Base-by-base conservation (phyloP, 2,888 invertebrate genomes). In the Eupithecia tripunctaria region DNA sequence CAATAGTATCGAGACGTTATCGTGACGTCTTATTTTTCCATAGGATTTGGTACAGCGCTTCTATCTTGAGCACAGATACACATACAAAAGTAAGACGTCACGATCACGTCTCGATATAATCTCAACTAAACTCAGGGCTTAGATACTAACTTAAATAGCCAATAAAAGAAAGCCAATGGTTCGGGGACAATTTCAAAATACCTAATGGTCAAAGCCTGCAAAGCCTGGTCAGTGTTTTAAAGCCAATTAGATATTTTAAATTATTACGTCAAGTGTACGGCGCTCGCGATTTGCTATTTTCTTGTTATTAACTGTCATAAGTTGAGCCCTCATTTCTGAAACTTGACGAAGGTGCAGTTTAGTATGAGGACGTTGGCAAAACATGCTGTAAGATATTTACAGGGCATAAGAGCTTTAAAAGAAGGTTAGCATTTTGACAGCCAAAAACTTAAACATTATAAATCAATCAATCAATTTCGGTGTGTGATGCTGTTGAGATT, bases 291-390 rank as follows among this genome's bases (percentile, higher is more conserved):
- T 74, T 69, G 69, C 67, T 62, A 75, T 72, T 67, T 70, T 75
- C 75, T 75, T 75, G 72, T 72, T 75, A 62, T 67, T 75, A 68
- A 74, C 70, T 70, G 72, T 75, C 75, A 72, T 70, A 60, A 75
- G 75, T 75, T 75, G 75, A 72, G 75, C 72, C 70, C 72, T 75
- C 75, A 75, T 65, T 75, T 75, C 75, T 75, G 75, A 75, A 75
- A 75, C 75, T 75, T 75, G 75, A 75, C 67, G 75, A 75, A 72
- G 69, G 75, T 72, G 75, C 67, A 70, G 64, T 75, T 75, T 72
- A 75, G 72, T 75, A 67, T 62, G 43, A 60, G 60, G 62, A 70
- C 47, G 56, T 59, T 71, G 32, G 67, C 67, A 70, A 41, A 65
- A 70, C 73, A 74, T 74, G 74, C 74, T 71, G 59, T 36, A 62